Evolutionary conservation across 2,113 vertebrate genomes (phyloP).

Genomic region (Peromyscus maniculatus): DNA sequence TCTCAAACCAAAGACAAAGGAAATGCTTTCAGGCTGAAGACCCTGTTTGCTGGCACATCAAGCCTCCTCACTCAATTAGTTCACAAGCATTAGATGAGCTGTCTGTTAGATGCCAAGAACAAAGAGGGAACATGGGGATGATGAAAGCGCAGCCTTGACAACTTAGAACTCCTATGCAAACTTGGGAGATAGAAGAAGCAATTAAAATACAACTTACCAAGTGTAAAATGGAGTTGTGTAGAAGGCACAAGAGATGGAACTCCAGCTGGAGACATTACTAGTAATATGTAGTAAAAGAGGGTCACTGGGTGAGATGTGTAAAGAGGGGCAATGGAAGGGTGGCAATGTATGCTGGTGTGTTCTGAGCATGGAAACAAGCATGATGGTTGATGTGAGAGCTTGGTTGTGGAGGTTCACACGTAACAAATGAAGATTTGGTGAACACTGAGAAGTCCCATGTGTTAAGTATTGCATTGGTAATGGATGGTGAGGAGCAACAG

Average conservation of each 20-base stretch:
- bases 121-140: neutral
- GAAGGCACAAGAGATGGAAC: neutral
- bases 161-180: neutral
- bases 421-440: neutral
- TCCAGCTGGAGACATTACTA: neutral
- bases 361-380: neutral
- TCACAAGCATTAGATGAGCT: constrained; percentile 23
- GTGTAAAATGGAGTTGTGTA: neutral
- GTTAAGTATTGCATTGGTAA: neutral
- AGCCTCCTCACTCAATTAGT: constrained; percentile 45
- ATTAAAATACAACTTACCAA: constrained; percentile 33
- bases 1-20: constrained; percentile 21
- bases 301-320: neutral
- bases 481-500: accelerated
- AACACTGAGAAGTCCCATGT: neutral
- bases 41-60: neutral
- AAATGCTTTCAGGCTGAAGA: neutral
- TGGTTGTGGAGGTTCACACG: neutral
- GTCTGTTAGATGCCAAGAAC: constrained; percentile 47
- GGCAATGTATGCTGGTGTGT: neutral
- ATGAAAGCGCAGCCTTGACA: constrained; percentile 52
- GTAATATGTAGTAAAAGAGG: neutral
- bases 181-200: constrained; percentile 14
- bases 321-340: neutral
- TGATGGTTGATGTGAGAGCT: neutral